These are phyloP conservation scores for Zosterops japonicus DNA, from an alignment of 2,113 vertebrate genomes.

Conservation along the genomic window DNA sequence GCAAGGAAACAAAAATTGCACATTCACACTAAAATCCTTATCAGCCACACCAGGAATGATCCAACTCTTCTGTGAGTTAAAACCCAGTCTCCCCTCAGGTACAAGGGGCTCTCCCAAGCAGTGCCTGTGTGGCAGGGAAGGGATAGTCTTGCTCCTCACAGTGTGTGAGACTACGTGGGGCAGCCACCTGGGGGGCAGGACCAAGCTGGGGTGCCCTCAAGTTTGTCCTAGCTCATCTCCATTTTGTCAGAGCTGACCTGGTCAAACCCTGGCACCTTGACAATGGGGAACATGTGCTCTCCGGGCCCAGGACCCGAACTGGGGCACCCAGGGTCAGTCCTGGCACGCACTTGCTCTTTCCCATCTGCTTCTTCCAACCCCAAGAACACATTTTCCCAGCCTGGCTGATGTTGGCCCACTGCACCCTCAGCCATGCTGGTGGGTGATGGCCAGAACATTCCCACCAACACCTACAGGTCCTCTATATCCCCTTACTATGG, in stretches of 20 bases:
- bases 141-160: rapidly evolving
- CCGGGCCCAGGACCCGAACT: not conserved
- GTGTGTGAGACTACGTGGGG: not conserved
- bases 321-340: no score
- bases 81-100: not conserved
- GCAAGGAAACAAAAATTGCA: conserved; percentile 60
- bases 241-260: not conserved
- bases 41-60: conserved; percentile 69
- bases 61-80: conserved; percentile 10
- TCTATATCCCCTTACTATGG: not conserved
- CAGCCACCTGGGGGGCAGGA: not conserved
- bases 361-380: not conserved
- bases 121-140: not conserved
- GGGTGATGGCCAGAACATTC: not conserved
- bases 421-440: no score
- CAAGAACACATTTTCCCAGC: rapidly evolving
- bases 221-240: not conserved
- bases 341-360: not conserved
- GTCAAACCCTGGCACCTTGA: not conserved
- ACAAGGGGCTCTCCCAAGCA: not conserved
- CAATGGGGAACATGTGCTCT: rapidly evolving
- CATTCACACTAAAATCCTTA: conserved; percentile 72
- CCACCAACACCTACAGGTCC: not conserved
- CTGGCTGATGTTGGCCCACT: not conserved
- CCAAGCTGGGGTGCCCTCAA: not conserved